A percentile compares a stretch with the other conserved stretches of the same genome.
Evolutionary conservation across 2,888 invertebrate genomes (phyloP).

Genomic region (Drosophila neoperkinsi): DNA sequence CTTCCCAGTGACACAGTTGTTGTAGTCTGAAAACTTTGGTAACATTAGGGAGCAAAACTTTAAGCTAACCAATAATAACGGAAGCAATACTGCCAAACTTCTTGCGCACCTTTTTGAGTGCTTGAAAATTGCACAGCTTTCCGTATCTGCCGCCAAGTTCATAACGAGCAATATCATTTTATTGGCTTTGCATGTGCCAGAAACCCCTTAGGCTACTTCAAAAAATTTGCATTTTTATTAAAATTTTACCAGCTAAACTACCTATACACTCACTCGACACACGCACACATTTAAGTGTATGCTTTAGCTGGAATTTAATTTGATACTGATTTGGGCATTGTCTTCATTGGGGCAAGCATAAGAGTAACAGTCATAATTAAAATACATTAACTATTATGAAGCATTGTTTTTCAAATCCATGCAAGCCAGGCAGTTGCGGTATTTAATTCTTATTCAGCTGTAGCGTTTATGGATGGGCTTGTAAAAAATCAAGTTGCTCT

Average conservation of each 20-base stretch:
- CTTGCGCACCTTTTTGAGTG: conserved; percentile 24
- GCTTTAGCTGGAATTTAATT: conserved; percentile 40
- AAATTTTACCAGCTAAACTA: conserved; percentile 61
- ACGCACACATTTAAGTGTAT: neutral
- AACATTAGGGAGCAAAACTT: conserved; percentile 34
- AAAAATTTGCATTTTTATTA: conserved; percentile 76
- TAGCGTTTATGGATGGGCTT: neutral
- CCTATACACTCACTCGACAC: conserved; percentile 5
- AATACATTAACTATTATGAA: neutral
- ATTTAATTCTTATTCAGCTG: neutral
- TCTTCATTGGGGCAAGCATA: conserved; percentile 10
- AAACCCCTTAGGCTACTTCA: conserved; percentile 65
- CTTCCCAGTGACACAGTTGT: conserved; percentile 22
- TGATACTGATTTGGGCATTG: conserved; percentile 35
- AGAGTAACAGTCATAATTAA: neutral
- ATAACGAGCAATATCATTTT: conserved; percentile 74
- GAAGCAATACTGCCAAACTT: conserved; percentile 40
- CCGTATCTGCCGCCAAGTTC: conserved; percentile 67
- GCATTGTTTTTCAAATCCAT: neutral
- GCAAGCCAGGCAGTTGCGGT: neutral
- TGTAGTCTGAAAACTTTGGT: conserved; percentile 19
- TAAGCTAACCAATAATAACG: conserved; percentile 42
- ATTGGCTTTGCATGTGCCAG: conserved; percentile 71
- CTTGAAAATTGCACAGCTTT: conserved; percentile 40
- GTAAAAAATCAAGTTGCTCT: no score